Evolutionary conservation across 2,797 vertebrate genomes (phyloP).

Genomic region (Varecia variegata): DNA sequence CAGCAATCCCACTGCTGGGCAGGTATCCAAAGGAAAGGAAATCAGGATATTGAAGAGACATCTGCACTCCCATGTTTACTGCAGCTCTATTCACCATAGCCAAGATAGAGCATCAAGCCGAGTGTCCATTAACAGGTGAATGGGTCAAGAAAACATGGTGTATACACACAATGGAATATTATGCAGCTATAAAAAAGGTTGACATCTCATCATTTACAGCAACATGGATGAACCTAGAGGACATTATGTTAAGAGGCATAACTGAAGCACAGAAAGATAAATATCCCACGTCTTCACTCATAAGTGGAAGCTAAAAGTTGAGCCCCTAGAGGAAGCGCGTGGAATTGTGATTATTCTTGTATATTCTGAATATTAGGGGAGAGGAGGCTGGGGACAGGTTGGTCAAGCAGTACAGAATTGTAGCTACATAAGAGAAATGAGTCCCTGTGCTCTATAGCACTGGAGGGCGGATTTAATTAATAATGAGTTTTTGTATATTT

Average conservation of each 20-base stretch:
- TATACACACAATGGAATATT: not conserved
- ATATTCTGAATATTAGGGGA: no score
- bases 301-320: not conserved
- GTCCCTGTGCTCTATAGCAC: no score
- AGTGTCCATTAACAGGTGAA: not conserved
- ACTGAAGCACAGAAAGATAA: not conserved
- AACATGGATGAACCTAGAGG: not conserved
- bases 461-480: fast-evolving
- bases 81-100: not conserved
- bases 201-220: not conserved
- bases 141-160: not conserved
- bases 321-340: not conserved
- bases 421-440: not conserved
- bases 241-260: not conserved
- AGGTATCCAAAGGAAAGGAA: not conserved
- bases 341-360: not conserved
- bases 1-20: no score
- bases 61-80: not conserved
- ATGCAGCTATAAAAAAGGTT: not conserved
- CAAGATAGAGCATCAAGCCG: not conserved
- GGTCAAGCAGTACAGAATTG: not conserved
- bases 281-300: not conserved
- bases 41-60: not conserved
- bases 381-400: not conserved
- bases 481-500: not conserved